phyloP scores from a whole-genome alignment of 2,113 vertebrate species.

The Xiphophorus couchianus region DNA sequence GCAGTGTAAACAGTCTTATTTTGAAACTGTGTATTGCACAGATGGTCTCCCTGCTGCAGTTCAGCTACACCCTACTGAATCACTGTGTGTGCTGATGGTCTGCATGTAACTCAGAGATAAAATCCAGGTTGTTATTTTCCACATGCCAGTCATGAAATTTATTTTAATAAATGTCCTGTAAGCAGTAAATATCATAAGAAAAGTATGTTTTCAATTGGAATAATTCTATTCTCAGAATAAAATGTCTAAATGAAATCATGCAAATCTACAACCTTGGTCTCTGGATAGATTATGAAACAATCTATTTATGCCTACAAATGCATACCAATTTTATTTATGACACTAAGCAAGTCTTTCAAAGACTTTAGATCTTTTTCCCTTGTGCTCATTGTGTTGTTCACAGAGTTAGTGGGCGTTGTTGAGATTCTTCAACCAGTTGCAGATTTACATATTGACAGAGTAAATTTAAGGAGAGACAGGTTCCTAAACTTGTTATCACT shows the following conservation, averaged over 20 bases:
- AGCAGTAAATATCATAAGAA: neutral
- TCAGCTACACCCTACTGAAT: conserved; percentile 49
- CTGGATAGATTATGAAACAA: neutral
- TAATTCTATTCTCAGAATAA: neutral
- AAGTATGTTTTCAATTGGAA: neutral
- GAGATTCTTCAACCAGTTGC: neutral
- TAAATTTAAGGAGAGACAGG: neutral
- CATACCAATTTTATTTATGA: neutral
- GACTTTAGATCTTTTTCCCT: neutral
- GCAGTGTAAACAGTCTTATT: conserved; percentile 32
- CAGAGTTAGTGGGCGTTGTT: neutral
- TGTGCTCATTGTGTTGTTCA: neutral
- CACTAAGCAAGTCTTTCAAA: neutral
- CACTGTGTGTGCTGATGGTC: conserved; percentile 1
- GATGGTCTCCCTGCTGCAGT: conserved; percentile 78
- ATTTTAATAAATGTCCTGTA: neutral
- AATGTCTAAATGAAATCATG: conserved; percentile 2
- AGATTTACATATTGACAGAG: neutral
- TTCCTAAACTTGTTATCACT: too few species aligned
- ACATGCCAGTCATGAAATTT: neutral
- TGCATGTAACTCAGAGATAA: conserved; percentile 7
- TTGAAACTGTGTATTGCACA: conserved; percentile 68
- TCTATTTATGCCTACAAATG: neutral
- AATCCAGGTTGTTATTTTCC: neutral
- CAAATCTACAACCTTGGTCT: neutral